Evolutionary conservation across 2,797 vertebrate genomes (phyloP), one percentile per base, ranked within the genome.

Genomic region (Tinamus major): DNA sequence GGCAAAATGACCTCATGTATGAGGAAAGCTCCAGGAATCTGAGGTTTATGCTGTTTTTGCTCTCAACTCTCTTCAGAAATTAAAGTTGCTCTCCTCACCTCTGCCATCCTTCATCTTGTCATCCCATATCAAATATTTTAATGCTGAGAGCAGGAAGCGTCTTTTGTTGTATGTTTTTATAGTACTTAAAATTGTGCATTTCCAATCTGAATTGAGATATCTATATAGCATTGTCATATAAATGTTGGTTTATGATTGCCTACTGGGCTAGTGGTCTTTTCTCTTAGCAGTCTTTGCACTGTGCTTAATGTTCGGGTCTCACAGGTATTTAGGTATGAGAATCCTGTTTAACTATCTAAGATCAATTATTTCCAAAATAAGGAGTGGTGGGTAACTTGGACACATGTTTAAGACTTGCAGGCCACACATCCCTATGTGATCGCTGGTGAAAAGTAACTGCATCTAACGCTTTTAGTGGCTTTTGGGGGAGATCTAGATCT

Each of bases 351-450:
- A 77, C 5, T 33, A 58, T 18, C 20, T 35, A 18, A 21, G 17
- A 64, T 16, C 2, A 4, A 19, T 53, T 63, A 85, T 48, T 61
- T 82, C 7, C 31, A 41, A 44, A 67, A 44, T 53, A 53, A 29
- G 49, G 27, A 53, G 8, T 53, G 27, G 29, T 29, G 51, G 15
- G 49, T 27, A 21, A 27, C 49, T 19, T 27, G 49, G 27, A 53
- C 51, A 16, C 14, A 29, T 53, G 7, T 27, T 64, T 27, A 27
- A 48, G 9, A 2, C 3, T 31, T 79, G 55, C 44, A 69, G 55
- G 13, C 21, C 35, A 11, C 4, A 31, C 6, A 3, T 71, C 6
- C 15, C 4, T 14, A 0, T 7, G 17, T 29, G 13, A 48, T n/a
- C 18, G 9, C 0, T 9, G 27, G 20, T 21, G 44, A 76, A 26